Conservation (phyloP, 1,140 invertebrate species). For the Phocides pigmalion region DNA sequence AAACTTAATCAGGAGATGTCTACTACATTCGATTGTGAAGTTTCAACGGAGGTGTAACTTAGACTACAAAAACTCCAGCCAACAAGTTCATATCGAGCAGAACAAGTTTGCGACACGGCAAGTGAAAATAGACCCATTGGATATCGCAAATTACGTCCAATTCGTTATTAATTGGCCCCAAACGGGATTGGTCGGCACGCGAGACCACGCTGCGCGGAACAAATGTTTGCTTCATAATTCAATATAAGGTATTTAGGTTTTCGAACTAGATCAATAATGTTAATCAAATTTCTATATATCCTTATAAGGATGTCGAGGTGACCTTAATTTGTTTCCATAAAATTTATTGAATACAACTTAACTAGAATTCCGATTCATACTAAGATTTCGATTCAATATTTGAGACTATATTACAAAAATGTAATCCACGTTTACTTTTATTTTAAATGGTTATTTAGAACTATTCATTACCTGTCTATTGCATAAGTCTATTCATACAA, state of each 20-base stretch:
- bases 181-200: constrained; percentile 27
- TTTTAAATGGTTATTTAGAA: too few relatives aligned
- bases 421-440: too few relatives aligned
- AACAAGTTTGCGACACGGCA: constrained; percentile 21
- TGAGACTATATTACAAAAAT: too few relatives aligned
- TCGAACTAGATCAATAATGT: constrained; percentile 12
- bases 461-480: too few relatives aligned
- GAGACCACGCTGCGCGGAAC: constrained; percentile 18
- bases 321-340: background rate
- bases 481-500: too few relatives aligned
- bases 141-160: constrained; percentile 30
- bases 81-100: constrained; percentile 8
- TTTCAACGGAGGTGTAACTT: too few relatives aligned
- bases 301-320: constrained; percentile 10
- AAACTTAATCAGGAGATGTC: too few relatives aligned
- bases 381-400: too few relatives aligned
- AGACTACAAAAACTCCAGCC: background rate
- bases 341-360: background rate
- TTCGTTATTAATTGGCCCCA: constrained; percentile 29
- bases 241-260: constrained; percentile 16
- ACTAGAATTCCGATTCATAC: too few relatives aligned
- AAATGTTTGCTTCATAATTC: constrained; percentile 16
- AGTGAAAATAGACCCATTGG: constrained; percentile 24
- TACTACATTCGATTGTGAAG: too few relatives aligned
- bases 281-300: constrained; percentile 5